Evolutionary conservation across 1,140 invertebrate genomes (phyloP).

Genomic region (Uloborus diversus): DNA sequence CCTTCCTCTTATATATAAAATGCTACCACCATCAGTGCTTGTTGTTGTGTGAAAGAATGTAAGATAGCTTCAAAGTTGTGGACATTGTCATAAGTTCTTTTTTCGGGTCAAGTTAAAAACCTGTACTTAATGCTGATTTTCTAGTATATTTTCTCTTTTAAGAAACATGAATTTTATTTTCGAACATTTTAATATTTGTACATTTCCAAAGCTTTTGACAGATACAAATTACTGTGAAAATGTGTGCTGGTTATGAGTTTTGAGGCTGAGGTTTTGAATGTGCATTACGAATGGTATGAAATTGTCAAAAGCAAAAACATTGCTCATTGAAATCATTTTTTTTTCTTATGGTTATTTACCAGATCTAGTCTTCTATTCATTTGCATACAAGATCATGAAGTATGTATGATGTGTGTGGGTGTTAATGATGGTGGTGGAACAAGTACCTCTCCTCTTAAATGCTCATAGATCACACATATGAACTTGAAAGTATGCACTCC

Average conservation of each 20-base stretch:
- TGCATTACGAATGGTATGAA: neutral
- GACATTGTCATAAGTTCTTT: too few species aligned
- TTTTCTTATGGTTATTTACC: neutral
- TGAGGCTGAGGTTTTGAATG: neutral
- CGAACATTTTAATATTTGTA: too few species aligned
- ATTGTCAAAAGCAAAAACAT: neutral
- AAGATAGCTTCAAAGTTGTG: too few species aligned
- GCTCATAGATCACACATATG: neutral
- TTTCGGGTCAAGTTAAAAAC: too few species aligned
- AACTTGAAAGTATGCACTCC: neutral
- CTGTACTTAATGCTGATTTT: too few species aligned
- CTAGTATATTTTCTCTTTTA: too few species aligned
- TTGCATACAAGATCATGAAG: neutral
- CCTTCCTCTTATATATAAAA: slow-evolving; percentile 7
- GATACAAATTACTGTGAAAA: too few species aligned
- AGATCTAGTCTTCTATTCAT: slow-evolving; percentile 16
- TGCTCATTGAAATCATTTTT: slow-evolving; percentile 14
- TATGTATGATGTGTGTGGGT: slow-evolving; percentile 3
- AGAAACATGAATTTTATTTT: too few species aligned
- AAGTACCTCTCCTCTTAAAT: neutral
- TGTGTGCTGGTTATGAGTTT: too few species aligned
- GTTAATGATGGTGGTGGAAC: slow-evolving; percentile 22
- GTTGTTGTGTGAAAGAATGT: neutral
- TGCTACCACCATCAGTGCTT: slow-evolving; percentile 21
- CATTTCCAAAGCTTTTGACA: too few species aligned